phyloP scores from a whole-genome alignment of 2,113 vertebrate species.

The Myrmophylax atrothorax region DNA sequence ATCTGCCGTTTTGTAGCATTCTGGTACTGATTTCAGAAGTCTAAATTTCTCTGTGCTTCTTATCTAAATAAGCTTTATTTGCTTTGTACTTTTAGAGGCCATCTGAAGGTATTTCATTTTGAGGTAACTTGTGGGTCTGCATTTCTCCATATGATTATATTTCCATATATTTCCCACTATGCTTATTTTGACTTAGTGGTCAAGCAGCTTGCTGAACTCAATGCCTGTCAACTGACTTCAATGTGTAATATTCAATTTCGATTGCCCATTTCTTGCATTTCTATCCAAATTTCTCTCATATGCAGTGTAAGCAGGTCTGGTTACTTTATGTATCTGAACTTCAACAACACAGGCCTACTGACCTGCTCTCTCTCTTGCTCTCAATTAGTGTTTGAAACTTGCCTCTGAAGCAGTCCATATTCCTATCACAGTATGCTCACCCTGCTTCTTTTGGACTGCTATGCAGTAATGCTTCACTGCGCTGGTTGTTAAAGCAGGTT shows the following conservation, averaged over 20 bases:
- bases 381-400: not conserved
- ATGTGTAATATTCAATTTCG: not conserved
- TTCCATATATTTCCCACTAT: not conserved
- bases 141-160: not conserved
- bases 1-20: not conserved
- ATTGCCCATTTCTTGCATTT: not conserved
- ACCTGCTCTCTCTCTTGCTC: not conserved
- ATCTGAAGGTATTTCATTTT: not conserved
- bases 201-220: not conserved
- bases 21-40: not conserved
- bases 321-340: not conserved
- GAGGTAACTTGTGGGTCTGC: not conserved
- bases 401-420: not conserved
- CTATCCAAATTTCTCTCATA: not conserved
- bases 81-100: not conserved
- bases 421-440: not conserved
- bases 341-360: not conserved
- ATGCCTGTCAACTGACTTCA: not conserved
- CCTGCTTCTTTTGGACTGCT: constrained; percentile 1
- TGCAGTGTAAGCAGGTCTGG: not conserved
- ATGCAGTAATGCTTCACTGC: not conserved
- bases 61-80: not conserved
- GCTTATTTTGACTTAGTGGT: not conserved
- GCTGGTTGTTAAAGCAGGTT: not conserved
- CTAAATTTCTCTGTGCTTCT: not conserved